Evolutionary conservation across 1,140 invertebrate genomes (phyloP).

Genomic region (Drosophila setifemur): DNA sequence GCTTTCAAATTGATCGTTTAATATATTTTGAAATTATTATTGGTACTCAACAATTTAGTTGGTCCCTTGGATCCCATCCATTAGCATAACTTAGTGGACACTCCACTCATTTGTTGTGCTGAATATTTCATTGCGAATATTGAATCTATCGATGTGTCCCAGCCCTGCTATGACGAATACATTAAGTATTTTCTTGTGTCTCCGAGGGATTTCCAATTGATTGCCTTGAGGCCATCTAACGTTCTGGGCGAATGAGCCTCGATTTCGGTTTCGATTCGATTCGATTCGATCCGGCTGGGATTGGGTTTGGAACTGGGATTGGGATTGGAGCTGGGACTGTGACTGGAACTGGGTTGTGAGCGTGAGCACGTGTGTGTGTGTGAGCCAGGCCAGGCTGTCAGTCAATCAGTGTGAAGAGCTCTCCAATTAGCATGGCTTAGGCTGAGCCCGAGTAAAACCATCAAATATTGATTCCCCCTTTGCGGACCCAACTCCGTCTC

Average conservation of each 20-base stretch:
- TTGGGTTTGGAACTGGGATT: too few species aligned
- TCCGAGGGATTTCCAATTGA: conserved; percentile 24
- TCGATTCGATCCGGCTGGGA: conserved; percentile 22
- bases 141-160: too few species aligned
- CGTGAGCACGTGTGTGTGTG: neutral
- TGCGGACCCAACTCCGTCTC: neutral
- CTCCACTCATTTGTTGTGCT: too few species aligned
- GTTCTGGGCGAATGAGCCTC: conserved; percentile 12
- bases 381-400: conserved; percentile 21
- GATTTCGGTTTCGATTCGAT: too few species aligned
- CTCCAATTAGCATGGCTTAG: conserved; percentile 38
- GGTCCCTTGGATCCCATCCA: too few species aligned
- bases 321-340: neutral
- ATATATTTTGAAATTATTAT: too few species aligned
- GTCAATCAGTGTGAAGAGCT: conserved; percentile 37
- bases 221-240: conserved; percentile 25
- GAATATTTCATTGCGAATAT: too few species aligned
- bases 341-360: neutral
- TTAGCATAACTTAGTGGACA: too few species aligned
- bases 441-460: too few species aligned
- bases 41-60: too few species aligned
- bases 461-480: conserved; percentile 29
- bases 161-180: conserved; percentile 6
- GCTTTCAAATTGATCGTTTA: too few species aligned
- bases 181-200: conserved; percentile 14